Percentiles rank a stretch among this genome's conserved stretches.
phyloP scores from a whole-genome alignment of 2,113 vertebrate genomes.

The Macquaria ambigua region DNA sequence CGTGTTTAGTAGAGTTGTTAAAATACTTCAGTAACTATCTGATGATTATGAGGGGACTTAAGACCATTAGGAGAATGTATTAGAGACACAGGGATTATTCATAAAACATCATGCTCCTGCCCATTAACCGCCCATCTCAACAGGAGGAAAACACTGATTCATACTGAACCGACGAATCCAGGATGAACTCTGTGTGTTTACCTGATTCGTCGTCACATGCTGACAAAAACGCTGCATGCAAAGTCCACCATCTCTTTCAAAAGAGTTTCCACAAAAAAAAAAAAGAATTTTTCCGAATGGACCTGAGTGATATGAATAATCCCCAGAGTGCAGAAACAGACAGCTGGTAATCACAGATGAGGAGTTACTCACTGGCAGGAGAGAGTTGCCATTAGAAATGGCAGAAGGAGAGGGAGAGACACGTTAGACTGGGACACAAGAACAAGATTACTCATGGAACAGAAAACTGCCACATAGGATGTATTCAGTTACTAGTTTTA shows the following conservation, averaged over 20 bases:
- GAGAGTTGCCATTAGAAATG: slow-evolving; percentile 78
- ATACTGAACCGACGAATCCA: slow-evolving; percentile 65
- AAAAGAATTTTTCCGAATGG: slow-evolving; percentile 40
- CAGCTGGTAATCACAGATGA: slow-evolving; percentile 82
- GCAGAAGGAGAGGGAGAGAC: slow-evolving; percentile 77
- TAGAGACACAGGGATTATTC: slow-evolving; percentile 82
- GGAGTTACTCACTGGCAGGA: slow-evolving; percentile 80
- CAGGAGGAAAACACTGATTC: slow-evolving; percentile 66
- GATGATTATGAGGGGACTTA: slow-evolving; percentile 64
- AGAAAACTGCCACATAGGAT: slow-evolving; percentile 79
- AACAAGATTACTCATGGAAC: slow-evolving; percentile 81
- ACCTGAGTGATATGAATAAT: slow-evolving; percentile 80
- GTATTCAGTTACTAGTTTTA: slow-evolving; percentile 86
- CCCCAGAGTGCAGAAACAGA: slow-evolving; percentile 80
- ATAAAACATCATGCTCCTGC: slow-evolving; percentile 73
- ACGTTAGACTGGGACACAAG: slow-evolving; percentile 80
- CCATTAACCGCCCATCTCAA: slow-evolving; percentile 29
- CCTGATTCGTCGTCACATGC: slow-evolving; percentile 67
- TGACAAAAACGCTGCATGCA: slow-evolving; percentile 71
- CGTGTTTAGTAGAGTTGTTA: slow-evolving; percentile 51
- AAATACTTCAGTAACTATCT: slow-evolving; percentile 39
- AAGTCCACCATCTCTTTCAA: slow-evolving; percentile 40
- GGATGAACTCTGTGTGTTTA: slow-evolving; percentile 62
- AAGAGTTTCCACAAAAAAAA: slow-evolving; percentile 29
- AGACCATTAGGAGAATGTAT: slow-evolving; percentile 69